These are phyloP conservation scores for Phaedon cochleariae DNA, from an alignment of 2,888 invertebrate genomes.

Conservation along the genomic window DNA sequence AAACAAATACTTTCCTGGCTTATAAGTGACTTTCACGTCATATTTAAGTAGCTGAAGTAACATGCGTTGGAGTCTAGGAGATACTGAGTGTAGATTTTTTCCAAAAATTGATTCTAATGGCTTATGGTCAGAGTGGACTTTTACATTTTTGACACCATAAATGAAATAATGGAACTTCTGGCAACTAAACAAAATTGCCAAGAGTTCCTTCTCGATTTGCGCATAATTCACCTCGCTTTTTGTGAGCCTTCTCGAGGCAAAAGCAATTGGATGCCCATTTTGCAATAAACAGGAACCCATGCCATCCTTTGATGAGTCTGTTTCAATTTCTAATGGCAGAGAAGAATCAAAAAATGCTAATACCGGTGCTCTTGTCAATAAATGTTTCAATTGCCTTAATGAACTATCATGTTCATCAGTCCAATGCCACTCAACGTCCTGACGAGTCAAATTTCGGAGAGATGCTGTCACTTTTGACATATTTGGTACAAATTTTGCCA, in stretches of 20 bases:
- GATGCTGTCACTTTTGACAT: background rate
- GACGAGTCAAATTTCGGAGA: no score
- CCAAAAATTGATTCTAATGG: conserved; percentile 43
- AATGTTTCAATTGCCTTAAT: conserved; percentile 7
- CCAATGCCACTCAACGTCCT: conserved; percentile 10
- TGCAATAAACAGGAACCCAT: conserved; percentile 7
- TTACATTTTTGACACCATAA: conserved; percentile 38
- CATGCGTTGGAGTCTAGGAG: background rate
- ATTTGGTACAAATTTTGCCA: background rate
- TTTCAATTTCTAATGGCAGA: background rate
- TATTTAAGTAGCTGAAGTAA: background rate
- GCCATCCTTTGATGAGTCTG: conserved; percentile 2
- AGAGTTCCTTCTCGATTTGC: conserved; percentile 38
- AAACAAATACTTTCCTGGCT: conserved; percentile 45
- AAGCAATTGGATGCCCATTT: background rate
- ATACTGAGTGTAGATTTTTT: conserved; percentile 34
- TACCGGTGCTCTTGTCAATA: conserved; percentile 8
- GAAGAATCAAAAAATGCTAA: conserved; percentile 5
- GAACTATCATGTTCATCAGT: conserved; percentile 11
- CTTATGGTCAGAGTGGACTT: conserved; percentile 46
- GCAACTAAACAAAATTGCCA: conserved; percentile 42
- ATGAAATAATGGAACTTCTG: no score
- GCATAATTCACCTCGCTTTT: background rate
- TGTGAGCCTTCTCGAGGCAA: background rate
- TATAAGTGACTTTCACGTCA: conserved; percentile 40